Base-by-base conservation (phyloP, 2,113 vertebrate species). In the Lepus europaeus region DNA sequence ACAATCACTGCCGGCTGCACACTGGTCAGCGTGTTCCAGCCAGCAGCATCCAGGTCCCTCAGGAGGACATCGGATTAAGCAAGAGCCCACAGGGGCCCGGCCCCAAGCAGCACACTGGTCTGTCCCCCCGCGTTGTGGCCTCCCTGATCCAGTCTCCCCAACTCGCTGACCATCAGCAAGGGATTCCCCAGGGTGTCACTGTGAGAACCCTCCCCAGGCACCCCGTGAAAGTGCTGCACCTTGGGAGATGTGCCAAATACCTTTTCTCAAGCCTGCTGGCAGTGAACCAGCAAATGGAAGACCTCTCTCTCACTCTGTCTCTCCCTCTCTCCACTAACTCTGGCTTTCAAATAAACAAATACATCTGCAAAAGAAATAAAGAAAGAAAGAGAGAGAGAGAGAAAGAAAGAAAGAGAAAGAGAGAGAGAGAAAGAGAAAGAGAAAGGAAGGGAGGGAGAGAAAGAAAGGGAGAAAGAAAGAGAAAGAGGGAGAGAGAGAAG, bases 231-330 rank as follows among this genome's bases (percentile, higher is more conserved):
- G 63, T 69, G 33, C 39, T 2, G 25, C 59, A 53, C 33, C 5
- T 69, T 90, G 53, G 72, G 36, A 93, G 29, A 78, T 49, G 20
- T 64, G n/a, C 86, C 87, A 93, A 90, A 68, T n/a, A 49, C 29
- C 84, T 94, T 91, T 76, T 29, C 69, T 14, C 56, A 59, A 59
- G 56, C 4, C 56, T 59, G 56, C 45, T 45, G 45, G 45, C 45
- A 45, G 45, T 45, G 45, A 45, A 45, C 45, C 45, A 45, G 45
- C 45, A 45, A 7, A 45, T 45, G 45, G 6, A 45, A 68, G 49
- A 87, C 5, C 36, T 33, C 59, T 13, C 68, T 39, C 51, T 61
- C 45, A 39, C 29, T 66, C 2, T 9, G 4, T 5, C 36, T 85
- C 39, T 81, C 69, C n/a, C 49, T 45, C 45, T 45, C 45, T 7